Percentiles rank a stretch among this genome's conserved stretches.
These are phyloP conservation scores for Melipona quadrifasciata DNA, from an alignment of 1,140 invertebrate genomes.

Conservation along the genomic window DNA sequence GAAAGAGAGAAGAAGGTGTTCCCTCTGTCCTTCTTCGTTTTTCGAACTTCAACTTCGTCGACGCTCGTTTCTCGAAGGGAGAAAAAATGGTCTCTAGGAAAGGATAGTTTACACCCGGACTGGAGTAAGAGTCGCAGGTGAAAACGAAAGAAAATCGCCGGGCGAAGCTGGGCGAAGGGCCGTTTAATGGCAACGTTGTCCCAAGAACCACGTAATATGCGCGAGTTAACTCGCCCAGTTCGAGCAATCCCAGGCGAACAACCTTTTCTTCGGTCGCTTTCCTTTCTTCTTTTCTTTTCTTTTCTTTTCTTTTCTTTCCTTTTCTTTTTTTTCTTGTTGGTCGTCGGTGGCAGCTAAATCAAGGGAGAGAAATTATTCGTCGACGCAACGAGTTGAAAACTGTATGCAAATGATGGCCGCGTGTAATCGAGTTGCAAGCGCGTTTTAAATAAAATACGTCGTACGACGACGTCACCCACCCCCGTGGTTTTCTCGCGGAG, in stretches of 20 bases:
- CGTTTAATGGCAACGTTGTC: background rate
- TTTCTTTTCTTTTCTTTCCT: background rate
- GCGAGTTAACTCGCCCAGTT: background rate
- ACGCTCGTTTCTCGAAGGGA: too few species aligned
- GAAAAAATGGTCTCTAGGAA: too few species aligned
- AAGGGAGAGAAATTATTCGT: too few species aligned
- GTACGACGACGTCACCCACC: too few species aligned
- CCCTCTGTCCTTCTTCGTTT: background rate
- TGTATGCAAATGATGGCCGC: background rate
- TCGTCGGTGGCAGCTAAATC: background rate
- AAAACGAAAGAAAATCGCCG: background rate
- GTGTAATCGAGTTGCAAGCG: background rate
- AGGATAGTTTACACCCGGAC: background rate
- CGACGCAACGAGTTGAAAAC: background rate
- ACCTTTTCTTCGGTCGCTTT: background rate
- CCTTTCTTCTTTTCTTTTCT: background rate
- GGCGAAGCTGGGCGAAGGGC: too few species aligned
- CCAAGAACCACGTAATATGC: background rate
- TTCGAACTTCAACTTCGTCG: too few species aligned
- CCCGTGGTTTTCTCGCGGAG: background rate
- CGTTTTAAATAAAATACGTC: background rate
- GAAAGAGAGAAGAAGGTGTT: background rate
- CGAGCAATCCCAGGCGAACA: background rate
- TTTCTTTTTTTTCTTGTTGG: too few species aligned
- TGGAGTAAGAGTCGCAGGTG: too few species aligned